phyloP scores from a whole-genome alignment of 1,140 invertebrate species.

The Mizuhopecten yessoensis region DNA sequence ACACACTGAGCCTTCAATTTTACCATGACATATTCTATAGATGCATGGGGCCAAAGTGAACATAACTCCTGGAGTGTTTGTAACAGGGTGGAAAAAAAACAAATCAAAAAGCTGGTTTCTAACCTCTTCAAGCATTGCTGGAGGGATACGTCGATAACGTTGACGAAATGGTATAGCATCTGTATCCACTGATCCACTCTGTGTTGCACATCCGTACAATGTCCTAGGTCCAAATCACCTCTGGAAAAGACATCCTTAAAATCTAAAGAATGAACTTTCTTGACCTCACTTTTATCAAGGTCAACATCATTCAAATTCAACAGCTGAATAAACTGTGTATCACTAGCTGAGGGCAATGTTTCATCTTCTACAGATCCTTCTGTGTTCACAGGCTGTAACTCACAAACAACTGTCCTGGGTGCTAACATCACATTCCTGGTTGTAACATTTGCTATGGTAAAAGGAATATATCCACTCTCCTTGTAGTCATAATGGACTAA shows the following conservation, averaged over 20 bases:
- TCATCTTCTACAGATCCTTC: too few species aligned
- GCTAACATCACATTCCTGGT: constrained; percentile 57
- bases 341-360: too few species aligned
- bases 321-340: too few species aligned
- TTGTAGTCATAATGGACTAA: constrained; percentile 48
- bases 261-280: too few species aligned
- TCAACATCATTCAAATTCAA: too few species aligned
- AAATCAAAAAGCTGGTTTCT: constrained; percentile 50
- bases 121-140: constrained; percentile 41
- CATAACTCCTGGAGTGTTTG: too few species aligned
- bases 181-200: constrained; percentile 19
- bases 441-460: constrained; percentile 54
- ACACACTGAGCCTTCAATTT: too few species aligned
- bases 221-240: constrained; percentile 32
- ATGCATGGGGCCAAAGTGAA: too few species aligned
- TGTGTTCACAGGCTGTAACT: constrained; percentile 57
- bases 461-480: background rate
- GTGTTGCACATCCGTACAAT: background rate
- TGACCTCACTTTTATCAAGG: too few species aligned
- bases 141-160: background rate
- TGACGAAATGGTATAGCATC: constrained; percentile 47
- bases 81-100: too few species aligned
- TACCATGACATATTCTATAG: too few species aligned
- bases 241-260: constrained; percentile 42
- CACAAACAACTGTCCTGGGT: constrained; percentile 52